Evolutionary conservation across 2,113 vertebrate species (phyloP).

Genomic region (Anarhynchus alexandrinus): DNA sequence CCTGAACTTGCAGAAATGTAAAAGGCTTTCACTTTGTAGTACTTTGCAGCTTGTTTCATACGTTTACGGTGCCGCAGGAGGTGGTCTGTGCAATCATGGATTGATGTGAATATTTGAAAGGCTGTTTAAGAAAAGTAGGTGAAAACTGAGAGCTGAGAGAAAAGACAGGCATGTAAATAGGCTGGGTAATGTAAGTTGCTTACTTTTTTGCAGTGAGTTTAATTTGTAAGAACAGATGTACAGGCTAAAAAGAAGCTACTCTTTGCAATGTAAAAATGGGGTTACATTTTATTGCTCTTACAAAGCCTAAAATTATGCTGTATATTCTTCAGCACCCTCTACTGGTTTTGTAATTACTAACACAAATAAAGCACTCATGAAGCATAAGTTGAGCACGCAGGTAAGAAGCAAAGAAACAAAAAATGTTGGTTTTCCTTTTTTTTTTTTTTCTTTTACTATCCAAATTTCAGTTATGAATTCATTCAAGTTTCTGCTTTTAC

Average conservation of each 20-base stretch:
- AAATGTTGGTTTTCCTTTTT: not conserved
- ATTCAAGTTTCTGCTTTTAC: not conserved
- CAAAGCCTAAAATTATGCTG: not conserved
- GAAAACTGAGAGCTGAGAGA: not conserved
- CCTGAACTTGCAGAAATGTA: not conserved
- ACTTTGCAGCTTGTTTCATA: slow-evolving; percentile 7
- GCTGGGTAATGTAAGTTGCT: not conserved
- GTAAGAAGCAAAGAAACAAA: not conserved
- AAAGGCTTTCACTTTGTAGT: not conserved
- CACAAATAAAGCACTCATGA: not conserved
- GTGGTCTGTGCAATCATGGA: not conserved
- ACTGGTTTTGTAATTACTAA: not conserved
- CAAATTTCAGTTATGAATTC: not conserved
- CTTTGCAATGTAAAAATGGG: not conserved
- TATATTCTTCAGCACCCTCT: not conserved
- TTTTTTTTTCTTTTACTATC: not conserved
- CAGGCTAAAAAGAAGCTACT: not conserved
- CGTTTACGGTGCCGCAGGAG: not conserved
- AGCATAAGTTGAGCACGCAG: not conserved
- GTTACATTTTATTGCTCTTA: not conserved
- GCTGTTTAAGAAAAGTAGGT: not conserved
- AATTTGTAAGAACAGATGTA: not conserved
- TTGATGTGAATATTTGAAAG: not conserved
- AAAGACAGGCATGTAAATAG: not conserved
- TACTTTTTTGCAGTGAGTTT: not conserved